Percentiles rank a stretch among this genome's conserved stretches.
These are phyloP conservation scores for Cyprinodon variegatus DNA, from an alignment of 2,113 vertebrate genomes.

Conservation along the genomic window DNA sequence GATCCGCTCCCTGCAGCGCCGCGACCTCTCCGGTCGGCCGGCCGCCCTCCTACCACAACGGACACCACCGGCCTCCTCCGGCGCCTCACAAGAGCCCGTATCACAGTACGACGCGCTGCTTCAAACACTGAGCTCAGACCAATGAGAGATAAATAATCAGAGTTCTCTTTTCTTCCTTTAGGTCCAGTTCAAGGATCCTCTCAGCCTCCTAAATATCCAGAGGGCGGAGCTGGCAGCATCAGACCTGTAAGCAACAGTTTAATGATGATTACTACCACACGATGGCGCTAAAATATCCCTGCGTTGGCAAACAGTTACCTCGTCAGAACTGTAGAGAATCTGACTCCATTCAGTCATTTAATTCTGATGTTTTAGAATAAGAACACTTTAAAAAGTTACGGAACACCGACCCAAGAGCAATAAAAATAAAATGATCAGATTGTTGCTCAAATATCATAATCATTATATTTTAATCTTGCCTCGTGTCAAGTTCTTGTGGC, in stretches of 20 bases:
- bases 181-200: conserved; percentile 67
- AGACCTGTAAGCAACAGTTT: conserved; percentile 73
- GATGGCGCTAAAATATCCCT: background rate
- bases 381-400: too few relatives aligned
- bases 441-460: too few relatives aligned
- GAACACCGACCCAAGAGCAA: too few relatives aligned
- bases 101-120: conserved; percentile 61
- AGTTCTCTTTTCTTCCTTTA: conserved; percentile 17
- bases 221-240: conserved; percentile 65
- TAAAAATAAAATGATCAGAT: too few relatives aligned
- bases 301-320: background rate
- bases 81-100: conserved; percentile 65
- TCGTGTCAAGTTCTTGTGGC: too few relatives aligned
- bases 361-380: too few relatives aligned
- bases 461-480: too few relatives aligned
- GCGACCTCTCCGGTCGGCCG: conserved; percentile 65
- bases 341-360: too few relatives aligned
- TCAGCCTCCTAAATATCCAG: conserved; percentile 78
- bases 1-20: conserved; percentile 71
- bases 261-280: background rate
- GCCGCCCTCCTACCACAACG: conserved; percentile 71
- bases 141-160: background rate
- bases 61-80: conserved; percentile 67
- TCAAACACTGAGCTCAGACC: too few relatives aligned
- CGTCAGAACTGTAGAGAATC: too few relatives aligned